Conservation (phyloP, 2,888 invertebrate genomes). For the Pristionchus exspectatus region DNA sequence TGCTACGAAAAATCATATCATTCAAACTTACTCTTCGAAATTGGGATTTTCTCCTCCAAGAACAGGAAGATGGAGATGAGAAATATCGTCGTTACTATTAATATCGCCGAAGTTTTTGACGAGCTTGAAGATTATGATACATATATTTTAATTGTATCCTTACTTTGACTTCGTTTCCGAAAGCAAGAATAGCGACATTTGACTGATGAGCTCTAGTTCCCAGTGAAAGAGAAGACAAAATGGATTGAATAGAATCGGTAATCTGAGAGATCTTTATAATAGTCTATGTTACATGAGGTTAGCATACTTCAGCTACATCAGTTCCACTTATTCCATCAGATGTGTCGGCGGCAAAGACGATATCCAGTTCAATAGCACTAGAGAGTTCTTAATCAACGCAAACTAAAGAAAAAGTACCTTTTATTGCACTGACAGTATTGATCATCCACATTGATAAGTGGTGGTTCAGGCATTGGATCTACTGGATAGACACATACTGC, state of each 20-base stretch:
- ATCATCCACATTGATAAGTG: not conserved
- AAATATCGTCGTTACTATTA: not conserved
- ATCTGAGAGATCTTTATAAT: no score
- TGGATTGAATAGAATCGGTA: not conserved
- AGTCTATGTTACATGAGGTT: no score
- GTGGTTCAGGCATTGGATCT: not conserved
- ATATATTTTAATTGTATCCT: not conserved
- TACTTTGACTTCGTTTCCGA: not conserved
- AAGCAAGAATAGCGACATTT: not conserved
- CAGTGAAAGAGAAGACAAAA: not conserved
- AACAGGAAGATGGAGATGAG: not conserved
- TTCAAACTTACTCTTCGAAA: not conserved
- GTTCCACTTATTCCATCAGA: not conserved
- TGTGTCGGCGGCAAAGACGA: not conserved
- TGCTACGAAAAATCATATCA: no score
- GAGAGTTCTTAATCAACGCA: no score
- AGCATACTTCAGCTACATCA: not conserved
- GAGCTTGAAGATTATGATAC: not conserved
- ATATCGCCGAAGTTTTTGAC: constrained; percentile 14
- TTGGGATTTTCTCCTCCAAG: not conserved
- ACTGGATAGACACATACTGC: constrained; percentile 5
- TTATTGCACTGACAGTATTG: constrained; percentile 13
- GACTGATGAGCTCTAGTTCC: not conserved
- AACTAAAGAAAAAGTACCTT: not conserved
- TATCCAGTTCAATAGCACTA: constrained; percentile 2